Conservation (phyloP, 2,113 vertebrate species). For the Zapornia atra region DNA sequence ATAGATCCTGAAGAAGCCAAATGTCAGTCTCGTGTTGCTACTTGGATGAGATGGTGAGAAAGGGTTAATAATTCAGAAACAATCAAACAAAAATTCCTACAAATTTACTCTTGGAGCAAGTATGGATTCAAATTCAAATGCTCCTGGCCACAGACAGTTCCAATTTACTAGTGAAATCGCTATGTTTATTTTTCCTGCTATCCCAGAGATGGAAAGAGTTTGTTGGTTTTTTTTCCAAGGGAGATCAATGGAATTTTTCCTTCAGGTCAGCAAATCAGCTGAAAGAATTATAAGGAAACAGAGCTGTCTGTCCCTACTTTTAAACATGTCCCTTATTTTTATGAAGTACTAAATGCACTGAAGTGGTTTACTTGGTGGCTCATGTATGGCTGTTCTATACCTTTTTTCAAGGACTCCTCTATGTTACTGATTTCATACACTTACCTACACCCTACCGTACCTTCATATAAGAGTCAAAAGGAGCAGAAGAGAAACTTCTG, state of each 20-base stretch:
- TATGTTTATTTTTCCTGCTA: neutral
- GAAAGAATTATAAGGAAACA: neutral
- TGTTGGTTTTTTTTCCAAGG: neutral
- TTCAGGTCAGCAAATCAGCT: neutral
- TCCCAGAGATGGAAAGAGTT: neutral
- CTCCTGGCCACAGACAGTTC: neutral
- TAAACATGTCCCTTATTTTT: neutral
- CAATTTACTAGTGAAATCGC: neutral
- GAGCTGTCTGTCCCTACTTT: neutral
- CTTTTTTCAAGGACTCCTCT: neutral
- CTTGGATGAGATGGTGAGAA: neutral
- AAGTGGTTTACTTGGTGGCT: neutral
- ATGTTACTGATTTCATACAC: neutral
- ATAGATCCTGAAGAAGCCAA: neutral
- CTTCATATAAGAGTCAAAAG: neutral
- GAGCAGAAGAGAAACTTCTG: neutral
- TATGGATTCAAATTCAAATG: neutral
- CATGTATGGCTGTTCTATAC: fast-evolving
- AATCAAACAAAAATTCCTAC: neutral
- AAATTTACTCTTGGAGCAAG: neutral
- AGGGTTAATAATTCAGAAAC: neutral
- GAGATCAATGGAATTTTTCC: neutral
- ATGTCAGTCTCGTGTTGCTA: fast-evolving
- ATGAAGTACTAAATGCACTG: neutral
- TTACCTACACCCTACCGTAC: neutral